These are phyloP conservation scores for Cosmopolites sordidus DNA, from an alignment of 2,888 invertebrate genomes.

Conservation along the genomic window DNA sequence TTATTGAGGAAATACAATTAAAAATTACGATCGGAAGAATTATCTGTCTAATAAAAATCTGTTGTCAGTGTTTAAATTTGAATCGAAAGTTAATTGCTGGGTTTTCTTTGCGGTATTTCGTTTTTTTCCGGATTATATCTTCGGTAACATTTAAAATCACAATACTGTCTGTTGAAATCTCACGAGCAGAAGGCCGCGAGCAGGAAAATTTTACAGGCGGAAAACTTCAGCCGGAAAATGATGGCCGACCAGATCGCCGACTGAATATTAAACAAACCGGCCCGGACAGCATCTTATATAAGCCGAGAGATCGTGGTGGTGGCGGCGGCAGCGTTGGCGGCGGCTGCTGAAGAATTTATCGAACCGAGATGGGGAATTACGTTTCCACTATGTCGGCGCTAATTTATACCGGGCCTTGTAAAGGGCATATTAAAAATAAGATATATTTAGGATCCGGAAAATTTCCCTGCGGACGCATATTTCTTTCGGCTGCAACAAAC, in stretches of 20 bases:
- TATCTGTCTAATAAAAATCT: too few species aligned
- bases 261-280: conserved; percentile 46
- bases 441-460: conserved; percentile 29
- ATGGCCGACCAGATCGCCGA: conserved; percentile 47
- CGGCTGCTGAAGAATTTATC: conserved; percentile 38
- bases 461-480: conserved; percentile 27
- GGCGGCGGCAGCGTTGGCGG: conserved; percentile 11
- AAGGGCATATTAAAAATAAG: conserved; percentile 30
- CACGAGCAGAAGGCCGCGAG: conserved; percentile 13
- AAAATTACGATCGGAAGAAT: too few species aligned
- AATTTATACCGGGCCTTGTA: conserved; percentile 28
- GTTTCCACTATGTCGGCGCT: conserved; percentile 31
- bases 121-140: too few species aligned
- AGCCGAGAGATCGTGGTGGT: too few species aligned
- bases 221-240: conserved; percentile 47
- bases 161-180: too few species aligned
- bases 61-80: too few species aligned
- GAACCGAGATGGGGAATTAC: conserved; percentile 36
- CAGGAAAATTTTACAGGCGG: conserved; percentile 46
- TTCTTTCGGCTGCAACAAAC: conserved; percentile 26
- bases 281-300: conserved; percentile 36
- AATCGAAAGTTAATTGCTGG: too few species aligned
- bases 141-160: too few species aligned
- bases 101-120: too few species aligned
- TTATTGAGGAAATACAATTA: too few species aligned